Conservation (phyloP, 2,797 vertebrate genomes). For the Mycteria americana region DNA sequence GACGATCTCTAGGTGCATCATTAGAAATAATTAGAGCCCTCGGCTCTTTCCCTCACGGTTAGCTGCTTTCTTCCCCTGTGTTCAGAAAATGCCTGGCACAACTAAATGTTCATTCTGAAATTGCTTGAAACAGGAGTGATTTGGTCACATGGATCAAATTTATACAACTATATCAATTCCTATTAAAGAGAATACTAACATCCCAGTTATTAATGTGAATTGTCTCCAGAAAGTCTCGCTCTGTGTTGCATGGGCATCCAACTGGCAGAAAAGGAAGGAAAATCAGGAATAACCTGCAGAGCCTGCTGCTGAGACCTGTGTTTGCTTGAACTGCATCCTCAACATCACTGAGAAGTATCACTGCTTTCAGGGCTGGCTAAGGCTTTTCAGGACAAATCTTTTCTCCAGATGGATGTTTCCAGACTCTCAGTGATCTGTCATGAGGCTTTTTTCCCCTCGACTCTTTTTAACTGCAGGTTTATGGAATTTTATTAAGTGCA, state of each 20-base stretch:
- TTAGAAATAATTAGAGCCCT: not conserved
- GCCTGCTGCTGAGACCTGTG: not conserved
- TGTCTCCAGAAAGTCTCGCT: not conserved
- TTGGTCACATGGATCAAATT: not conserved
- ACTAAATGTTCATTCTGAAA: not conserved
- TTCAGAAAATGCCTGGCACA: not conserved
- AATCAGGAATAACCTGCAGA: conserved; percentile 28
- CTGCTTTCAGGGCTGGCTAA: not conserved
- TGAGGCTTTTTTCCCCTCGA: not conserved
- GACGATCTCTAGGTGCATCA: not conserved
- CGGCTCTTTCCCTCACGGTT: not conserved
- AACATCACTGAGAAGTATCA: not conserved
- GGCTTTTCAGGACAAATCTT: conserved; percentile 17
- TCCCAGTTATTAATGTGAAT: not conserved
- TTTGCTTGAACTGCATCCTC: not conserved
- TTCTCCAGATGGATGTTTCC: conserved; percentile 59
- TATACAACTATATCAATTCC: not conserved
- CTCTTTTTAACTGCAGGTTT: conserved; percentile 32
- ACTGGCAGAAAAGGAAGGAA: not conserved
- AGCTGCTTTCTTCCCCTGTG: not conserved
- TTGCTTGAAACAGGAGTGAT: not conserved
- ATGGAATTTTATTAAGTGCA: conserved; percentile 55
- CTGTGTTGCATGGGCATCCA: not conserved
- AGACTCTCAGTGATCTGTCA: conserved; percentile 19
- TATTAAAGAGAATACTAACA: not conserved